These are phyloP conservation scores for Sinocyclocheilus anshuiensis DNA, from an alignment of 2,113 vertebrate genomes.

Conservation along the genomic window DNA sequence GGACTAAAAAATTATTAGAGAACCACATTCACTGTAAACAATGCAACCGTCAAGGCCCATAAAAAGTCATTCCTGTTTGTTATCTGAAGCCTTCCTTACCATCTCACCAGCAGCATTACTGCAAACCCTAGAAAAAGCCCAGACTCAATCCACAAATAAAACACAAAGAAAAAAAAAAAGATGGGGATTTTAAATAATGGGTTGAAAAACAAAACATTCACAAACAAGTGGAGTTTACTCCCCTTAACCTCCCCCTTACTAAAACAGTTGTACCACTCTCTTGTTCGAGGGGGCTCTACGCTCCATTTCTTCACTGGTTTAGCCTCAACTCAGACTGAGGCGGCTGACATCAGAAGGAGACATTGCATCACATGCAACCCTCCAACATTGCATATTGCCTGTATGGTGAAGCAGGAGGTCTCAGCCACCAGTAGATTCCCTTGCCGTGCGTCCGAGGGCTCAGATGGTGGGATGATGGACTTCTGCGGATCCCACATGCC, in stretches of 20 bases:
- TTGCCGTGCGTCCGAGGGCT: slow-evolving; percentile 61
- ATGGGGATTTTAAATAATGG: slow-evolving; percentile 71
- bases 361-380: slow-evolving; percentile 44
- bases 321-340: slow-evolving; percentile 29
- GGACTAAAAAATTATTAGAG: slow-evolving; percentile 10
- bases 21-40: slow-evolving; percentile 32
- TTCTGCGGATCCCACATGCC: slow-evolving; percentile 52
- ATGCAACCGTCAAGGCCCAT: slow-evolving; percentile 23
- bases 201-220: slow-evolving; percentile 66
- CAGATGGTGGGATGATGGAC: slow-evolving; percentile 59
- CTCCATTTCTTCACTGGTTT: slow-evolving; percentile 51
- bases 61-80: slow-evolving; percentile 37
- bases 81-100: slow-evolving; percentile 29
- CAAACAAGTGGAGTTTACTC: slow-evolving; percentile 63
- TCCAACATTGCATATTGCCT: slow-evolving; percentile 50
- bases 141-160: slow-evolving; percentile 69
- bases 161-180: slow-evolving; percentile 27
- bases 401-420: slow-evolving; percentile 50
- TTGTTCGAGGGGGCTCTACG: slow-evolving; percentile 47
- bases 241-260: slow-evolving; percentile 56
- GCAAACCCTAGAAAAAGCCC: slow-evolving; percentile 75
- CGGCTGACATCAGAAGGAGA: slow-evolving; percentile 54
- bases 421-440: slow-evolving; percentile 56
- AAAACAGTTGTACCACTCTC: slow-evolving; percentile 59
- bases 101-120: slow-evolving; percentile 35